Base-by-base conservation (phyloP, 2,888 invertebrate species). In the Ypsolopha sequella region DNA sequence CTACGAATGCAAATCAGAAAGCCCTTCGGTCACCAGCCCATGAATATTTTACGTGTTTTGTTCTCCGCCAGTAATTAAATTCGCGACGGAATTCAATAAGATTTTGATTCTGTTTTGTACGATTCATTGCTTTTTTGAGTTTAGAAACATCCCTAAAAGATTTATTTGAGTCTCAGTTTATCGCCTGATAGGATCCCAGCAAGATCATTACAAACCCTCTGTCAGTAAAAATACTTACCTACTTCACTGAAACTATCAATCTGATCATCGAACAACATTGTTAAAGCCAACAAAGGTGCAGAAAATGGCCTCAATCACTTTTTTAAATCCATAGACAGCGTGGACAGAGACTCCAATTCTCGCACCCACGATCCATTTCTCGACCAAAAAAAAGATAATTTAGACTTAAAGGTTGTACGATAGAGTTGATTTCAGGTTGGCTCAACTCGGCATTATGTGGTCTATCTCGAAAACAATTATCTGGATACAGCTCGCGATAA, bases 401-500 rank as follows among this genome's bases (percentile, higher is more conserved):
- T 2, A 24, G 24, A 24, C 24, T 24, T 24, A 24, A 24, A 24
- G 46, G 7, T 14, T 14, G 46, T 8, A 38, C 43, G 43, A 11
- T 11, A 43, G 43, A 8, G 43, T 13, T 36, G 13, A 48, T 41
- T 43, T 36, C 4, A 7, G 7, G 8, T 1, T 36, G 24, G 11
- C 24, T 24, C 24, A 4, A 24, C 24, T 24, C 24, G 24, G 24
- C 24, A 4, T 24, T 24, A 36, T 3, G 45, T 38, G 62, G 13
- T 64, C 65, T 69, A 74, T 71, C 66, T 60, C 62, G 60, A 65
- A 68, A 73, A 75, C 73, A 76, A 77, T 76, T 76, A 78, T 75
- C 65, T 59, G 56, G 58, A 55, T 54, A 47, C 58, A 60, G 54
- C 52, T 11, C 50, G 64, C 72, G 69, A 79, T 80, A 79, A 78